Conservation (phyloP, 2,113 vertebrate species). For the Nesogale talazaci region DNA sequence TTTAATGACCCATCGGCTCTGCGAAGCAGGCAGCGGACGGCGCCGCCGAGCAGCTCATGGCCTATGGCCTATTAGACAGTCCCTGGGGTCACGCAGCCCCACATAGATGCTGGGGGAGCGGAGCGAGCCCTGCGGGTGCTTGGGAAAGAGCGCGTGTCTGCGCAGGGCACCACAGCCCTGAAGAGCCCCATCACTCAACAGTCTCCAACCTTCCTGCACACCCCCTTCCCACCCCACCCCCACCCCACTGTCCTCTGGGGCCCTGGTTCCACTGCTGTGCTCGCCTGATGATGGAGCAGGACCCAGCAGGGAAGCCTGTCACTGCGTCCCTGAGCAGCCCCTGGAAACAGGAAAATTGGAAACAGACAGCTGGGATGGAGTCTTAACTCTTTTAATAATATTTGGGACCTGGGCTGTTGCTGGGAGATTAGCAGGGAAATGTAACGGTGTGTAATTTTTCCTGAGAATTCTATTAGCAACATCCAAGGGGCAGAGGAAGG, state of each 20-base stretch:
- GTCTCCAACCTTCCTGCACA: fast-evolving
- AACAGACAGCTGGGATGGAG: slow-evolving; percentile 63
- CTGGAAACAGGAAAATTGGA: slow-evolving; percentile 74
- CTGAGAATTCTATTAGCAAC: slow-evolving; percentile 66
- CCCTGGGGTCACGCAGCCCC: background rate
- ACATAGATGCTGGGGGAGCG: background rate
- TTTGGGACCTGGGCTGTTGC: slow-evolving; percentile 60
- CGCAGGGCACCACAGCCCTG: background rate
- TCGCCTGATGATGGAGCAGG: fast-evolving
- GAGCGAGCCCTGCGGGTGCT: background rate
- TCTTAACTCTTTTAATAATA: slow-evolving; percentile 72
- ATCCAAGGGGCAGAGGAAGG: slow-evolving; percentile 47
- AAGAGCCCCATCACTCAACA: background rate
- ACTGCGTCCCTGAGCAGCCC: background rate
- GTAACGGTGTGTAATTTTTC: slow-evolving; percentile 70
- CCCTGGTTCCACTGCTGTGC: background rate
- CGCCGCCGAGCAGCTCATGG: background rate
- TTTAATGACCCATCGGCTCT: slow-evolving; percentile 82
- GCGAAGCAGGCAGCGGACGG: slow-evolving; percentile 51
- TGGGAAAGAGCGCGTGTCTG: background rate
- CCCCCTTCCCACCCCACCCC: fast-evolving
- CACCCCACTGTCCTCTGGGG: fast-evolving
- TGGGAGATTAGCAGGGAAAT: slow-evolving; percentile 65
- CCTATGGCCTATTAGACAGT: slow-evolving; percentile 72
- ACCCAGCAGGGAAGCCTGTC: background rate